Evolutionary conservation across 2,888 invertebrate genomes (phyloP).

Genomic region (Pristionchus entomophagus): DNA sequence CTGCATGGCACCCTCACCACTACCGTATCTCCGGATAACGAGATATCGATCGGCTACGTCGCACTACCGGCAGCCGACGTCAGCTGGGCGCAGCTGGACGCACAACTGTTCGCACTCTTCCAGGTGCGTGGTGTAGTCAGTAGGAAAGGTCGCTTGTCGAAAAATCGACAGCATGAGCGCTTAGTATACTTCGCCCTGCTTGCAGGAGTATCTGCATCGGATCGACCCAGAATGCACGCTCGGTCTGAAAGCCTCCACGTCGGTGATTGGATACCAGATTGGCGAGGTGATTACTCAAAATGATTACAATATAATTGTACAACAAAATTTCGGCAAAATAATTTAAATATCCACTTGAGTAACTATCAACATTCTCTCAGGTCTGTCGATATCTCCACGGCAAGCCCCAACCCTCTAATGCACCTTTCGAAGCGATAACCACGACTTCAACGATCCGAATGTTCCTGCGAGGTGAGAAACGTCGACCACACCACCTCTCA

Average conservation of each 20-base stretch:
- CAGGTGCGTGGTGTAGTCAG: conserved; percentile 48
- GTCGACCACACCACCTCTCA: background rate
- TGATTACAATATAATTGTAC: no score
- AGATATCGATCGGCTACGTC: conserved; percentile 71
- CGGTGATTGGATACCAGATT: conserved; percentile 92
- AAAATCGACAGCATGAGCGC: background rate
- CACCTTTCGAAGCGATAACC: conserved; percentile 64
- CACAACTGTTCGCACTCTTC: conserved; percentile 63
- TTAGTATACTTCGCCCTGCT: conserved; percentile 41
- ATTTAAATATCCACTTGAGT: no score
- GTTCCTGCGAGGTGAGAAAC: conserved; percentile 56
- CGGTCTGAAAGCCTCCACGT: conserved; percentile 85
- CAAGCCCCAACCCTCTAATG: background rate
- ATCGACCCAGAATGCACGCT: conserved; percentile 93
- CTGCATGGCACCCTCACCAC: conserved; percentile 61
- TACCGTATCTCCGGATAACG: conserved; percentile 63
- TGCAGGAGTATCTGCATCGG: conserved; percentile 88
- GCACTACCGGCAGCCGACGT: conserved; percentile 58
- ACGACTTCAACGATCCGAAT: conserved; percentile 66
- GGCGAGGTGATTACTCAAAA: conserved; percentile 76
- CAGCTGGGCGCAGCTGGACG: conserved; percentile 69
- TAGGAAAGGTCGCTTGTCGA: conserved; percentile 16
- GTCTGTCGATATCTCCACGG: conserved; percentile 32
- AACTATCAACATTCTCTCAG: background rate
- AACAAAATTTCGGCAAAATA: no score